Conservation (phyloP, 2,888 invertebrate species). For the Stratiomys singularior region DNA sequence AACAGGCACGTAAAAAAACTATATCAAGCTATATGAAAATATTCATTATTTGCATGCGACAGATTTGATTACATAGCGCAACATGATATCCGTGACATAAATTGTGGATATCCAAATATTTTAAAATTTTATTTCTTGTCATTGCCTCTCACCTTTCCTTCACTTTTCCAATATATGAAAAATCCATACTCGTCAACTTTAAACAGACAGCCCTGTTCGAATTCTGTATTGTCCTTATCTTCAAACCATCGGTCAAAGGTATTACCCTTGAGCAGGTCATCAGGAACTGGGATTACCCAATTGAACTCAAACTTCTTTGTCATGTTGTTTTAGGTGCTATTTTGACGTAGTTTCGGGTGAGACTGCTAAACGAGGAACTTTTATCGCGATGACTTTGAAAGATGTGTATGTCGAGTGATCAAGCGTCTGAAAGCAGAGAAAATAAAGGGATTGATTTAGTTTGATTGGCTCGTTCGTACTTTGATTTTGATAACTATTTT, state of each 20-base stretch:
- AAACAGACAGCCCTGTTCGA: conserved; percentile 88
- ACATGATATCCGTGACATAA: neutral
- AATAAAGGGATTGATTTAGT: no score
- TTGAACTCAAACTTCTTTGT: conserved; percentile 99
- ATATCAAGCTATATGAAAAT: no score
- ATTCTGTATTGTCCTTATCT: conserved; percentile 91
- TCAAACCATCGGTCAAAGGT: conserved; percentile 98
- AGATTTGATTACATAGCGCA: neutral
- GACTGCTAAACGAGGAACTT: neutral
- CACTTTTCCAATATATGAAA: conserved; percentile 99
- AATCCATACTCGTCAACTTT: conserved; percentile 98
- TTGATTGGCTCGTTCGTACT: no score
- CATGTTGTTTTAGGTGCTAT: conserved; percentile 69
- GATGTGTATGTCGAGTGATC: no score
- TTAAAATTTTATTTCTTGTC: no score
- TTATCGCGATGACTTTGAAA: neutral
- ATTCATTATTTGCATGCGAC: no score
- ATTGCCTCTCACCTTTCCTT: conserved; percentile 79
- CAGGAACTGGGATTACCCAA: conserved; percentile 96
- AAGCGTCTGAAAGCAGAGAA: no score
- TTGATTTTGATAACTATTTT: no score
- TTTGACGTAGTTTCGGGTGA: conserved; percentile 24
- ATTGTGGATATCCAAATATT: no score
- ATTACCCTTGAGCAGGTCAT: conserved; percentile 80
- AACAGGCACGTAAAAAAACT: no score